phyloP scores from a whole-genome alignment of 2,888 invertebrate species.

The Sthenelais limicola region DNA sequence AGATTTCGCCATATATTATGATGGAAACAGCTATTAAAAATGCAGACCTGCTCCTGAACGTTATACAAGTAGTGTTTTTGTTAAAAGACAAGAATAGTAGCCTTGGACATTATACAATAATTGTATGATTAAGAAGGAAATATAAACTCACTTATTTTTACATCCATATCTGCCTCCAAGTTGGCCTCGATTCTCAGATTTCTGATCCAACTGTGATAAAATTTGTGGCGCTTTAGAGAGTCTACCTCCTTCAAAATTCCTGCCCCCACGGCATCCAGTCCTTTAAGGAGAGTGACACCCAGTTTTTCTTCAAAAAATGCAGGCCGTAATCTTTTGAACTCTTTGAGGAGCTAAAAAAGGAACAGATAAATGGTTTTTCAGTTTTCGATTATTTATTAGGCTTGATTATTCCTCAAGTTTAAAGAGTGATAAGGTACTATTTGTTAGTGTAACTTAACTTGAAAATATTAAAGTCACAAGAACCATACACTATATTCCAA shows the following conservation, averaged over 20 bases:
- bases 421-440: no score
- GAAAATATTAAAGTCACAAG: background rate
- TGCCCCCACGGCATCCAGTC: background rate
- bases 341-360: background rate
- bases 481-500: background rate
- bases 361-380: no score
- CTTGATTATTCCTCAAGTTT: no score
- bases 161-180: background rate
- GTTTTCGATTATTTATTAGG: no score
- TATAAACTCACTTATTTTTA: background rate
- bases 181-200: background rate
- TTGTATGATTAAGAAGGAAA: no score
- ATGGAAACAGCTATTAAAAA: no score
- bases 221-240: background rate
- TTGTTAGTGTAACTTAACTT: background rate
- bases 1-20: no score
- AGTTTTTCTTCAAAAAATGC: background rate
- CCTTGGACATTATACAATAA: no score
- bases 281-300: background rate
- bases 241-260: background rate
- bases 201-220: background rate
- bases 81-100: no score
- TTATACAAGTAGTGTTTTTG: no score
- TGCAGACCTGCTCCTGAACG: no score
- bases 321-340: background rate